Evolutionary conservation across 1,140 invertebrate species (phyloP).

Genomic region (Cryptotermes secundus): DNA sequence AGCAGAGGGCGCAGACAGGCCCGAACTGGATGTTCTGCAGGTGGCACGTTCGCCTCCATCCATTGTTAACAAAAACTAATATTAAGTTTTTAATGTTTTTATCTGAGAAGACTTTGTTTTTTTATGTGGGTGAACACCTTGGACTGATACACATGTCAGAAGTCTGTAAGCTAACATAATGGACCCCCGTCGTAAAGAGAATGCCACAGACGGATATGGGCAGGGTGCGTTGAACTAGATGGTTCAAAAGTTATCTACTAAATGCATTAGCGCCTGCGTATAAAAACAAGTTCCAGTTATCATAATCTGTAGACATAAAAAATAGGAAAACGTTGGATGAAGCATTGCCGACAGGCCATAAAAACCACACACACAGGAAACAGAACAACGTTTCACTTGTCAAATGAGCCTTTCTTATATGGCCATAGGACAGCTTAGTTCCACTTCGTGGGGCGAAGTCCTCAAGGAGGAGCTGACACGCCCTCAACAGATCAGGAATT

Average conservation of each 20-base stretch:
- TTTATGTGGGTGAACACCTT: slow-evolving; percentile 3
- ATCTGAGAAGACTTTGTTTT: neutral
- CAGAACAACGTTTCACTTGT: neutral
- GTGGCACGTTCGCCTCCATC: neutral
- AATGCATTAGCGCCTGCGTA: neutral
- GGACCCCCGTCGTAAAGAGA: neutral
- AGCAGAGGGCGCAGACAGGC: too few species aligned
- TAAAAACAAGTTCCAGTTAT: neutral
- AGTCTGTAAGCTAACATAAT: neutral
- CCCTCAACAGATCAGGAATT: too few species aligned
- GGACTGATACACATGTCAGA: neutral
- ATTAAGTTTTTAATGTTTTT: neutral
- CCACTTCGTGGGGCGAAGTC: too few species aligned
- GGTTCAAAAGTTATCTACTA: neutral
- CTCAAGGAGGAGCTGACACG: too few species aligned
- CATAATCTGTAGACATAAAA: neutral
- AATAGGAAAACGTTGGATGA: neutral
- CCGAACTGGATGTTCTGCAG: neutral
- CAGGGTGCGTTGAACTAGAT: neutral
- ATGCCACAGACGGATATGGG: neutral
- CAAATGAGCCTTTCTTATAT: neutral
- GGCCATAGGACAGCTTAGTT: too few species aligned
- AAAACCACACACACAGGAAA: neutral
- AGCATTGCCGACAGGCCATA: neutral
- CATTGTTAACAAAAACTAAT: neutral